Base-by-base conservation (phyloP, 2,113 vertebrate species). In the Ammodytes marinus region DNA sequence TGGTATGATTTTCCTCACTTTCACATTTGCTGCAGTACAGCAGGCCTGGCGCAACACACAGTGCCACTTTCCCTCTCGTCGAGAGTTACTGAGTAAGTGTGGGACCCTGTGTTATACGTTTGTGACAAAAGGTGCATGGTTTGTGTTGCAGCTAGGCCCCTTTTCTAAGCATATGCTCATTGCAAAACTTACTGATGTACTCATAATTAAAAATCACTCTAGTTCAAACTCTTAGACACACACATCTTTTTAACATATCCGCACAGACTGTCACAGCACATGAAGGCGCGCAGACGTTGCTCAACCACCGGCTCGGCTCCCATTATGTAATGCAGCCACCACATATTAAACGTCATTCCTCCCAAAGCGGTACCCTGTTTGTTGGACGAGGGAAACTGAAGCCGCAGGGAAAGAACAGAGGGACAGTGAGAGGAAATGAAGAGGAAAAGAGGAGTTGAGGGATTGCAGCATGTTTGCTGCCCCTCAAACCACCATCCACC, bases 241-340 rank as follows among this genome's bases (percentile, higher is more conserved):
- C 3, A 58, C 12, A 61, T 42, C 53, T 45, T 43, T 55, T 70
- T 42, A 58, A 72, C 40, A 87, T 45, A 70, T 0, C 54, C 39
- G 47, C 67, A 61, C 40, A 74, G 53, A 67, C 52, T 81, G 69
- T 13, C 60, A 47, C 42, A 63, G 27, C 66, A 83, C 52, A 74
- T 45, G 73, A 80, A 86, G 53, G 27, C 79, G 87, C 66, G 43
- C 66, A 89, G 80, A 80, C 64, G 13, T 13, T 65, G 46, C 80
- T 74, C 79, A 80, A 72, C 80, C 69, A 88, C 74, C 78, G 76
- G 52, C 80, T 69, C 78, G 76, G 52, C 80, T 69, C 64, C 70
- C 6, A 55, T 90, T 89, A 87, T 76, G 75, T 87, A 92, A 93
- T n/a, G 78, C 80, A 80, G 80, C 88, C 86, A 85, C 72, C 71